Base-by-base conservation (phyloP, 2,797 vertebrate genomes). In the Coilia nasus region DNA sequence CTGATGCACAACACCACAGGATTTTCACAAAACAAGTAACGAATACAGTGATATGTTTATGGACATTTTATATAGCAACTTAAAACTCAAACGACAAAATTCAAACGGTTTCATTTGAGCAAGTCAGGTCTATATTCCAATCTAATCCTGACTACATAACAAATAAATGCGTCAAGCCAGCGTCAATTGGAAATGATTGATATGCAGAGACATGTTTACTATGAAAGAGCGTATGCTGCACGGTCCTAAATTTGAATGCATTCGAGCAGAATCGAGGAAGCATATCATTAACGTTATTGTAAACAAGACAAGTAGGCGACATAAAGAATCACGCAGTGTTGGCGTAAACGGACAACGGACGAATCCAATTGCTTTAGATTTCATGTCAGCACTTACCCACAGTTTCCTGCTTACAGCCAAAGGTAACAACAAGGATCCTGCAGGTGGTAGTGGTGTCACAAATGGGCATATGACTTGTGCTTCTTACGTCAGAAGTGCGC, bases 371-470 rank as follows among this genome's bases (percentile, higher is more conserved):
- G 71, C 31, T 31, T 7, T 35, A 31, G 2, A 44, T 78, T 35
- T 41, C 14, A 78, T 78, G 9, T 28, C 6, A 44, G 2, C 9
- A 21, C 71, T 78, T 78, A 78, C 71, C 31, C 35, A 21, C 31
- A 78, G 6, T 21, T 59, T 59, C 2, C 21, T 59, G 17, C 19
- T 59, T 21, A 4, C 17, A 17, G 17, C 19, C 19, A 21, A 59
- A 19, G 1, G 57, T 11, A 59, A 21, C 35, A 19, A 35, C 12
- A 67, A 64, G 25, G 5, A 75, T 75, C 67, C 67, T 75, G 71
- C 71, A 78, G 71, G 71, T 78, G 71, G 71, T 44, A 35, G 35
- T 78, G 67, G 14, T 41, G 67, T 71, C 64, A 71, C 64, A 25
- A 71, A 41, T 11, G 19, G 31, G 19, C 31, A 44, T 19, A 31